Evolutionary conservation across 1,140 invertebrate genomes (phyloP).

Genomic region (Drosophila rufa): DNA sequence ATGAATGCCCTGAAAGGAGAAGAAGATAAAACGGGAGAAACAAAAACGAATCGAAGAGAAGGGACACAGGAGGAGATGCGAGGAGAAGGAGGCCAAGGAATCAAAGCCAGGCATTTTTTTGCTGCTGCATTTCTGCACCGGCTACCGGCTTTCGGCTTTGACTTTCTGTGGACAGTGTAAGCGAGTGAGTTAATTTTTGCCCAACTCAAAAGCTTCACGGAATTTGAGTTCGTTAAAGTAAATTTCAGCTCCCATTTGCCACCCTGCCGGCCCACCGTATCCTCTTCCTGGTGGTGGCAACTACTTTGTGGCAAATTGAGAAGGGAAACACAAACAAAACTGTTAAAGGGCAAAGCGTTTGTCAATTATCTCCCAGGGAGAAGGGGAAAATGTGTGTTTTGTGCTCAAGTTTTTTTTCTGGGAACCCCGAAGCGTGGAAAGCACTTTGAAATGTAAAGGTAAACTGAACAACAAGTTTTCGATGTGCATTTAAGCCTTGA

Average conservation of each 20-base stretch:
- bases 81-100: slow-evolving; percentile 18
- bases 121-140: slow-evolving; percentile 42
- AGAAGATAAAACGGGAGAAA: slow-evolving; percentile 39
- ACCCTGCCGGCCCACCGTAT: background rate
- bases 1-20: slow-evolving; percentile 55
- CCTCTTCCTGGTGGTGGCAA: slow-evolving; percentile 18
- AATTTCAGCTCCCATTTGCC: slow-evolving; percentile 22
- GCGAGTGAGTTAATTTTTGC: slow-evolving; percentile 49
- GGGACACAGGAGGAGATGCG: background rate
- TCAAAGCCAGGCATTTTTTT: slow-evolving; percentile 61
- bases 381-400: slow-evolving; percentile 15
- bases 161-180: slow-evolving; percentile 42
- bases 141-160: slow-evolving; percentile 39
- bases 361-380: slow-evolving; percentile 31
- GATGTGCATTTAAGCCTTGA: background rate
- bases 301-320: slow-evolving; percentile 48
- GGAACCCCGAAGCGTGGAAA: background rate
- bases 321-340: slow-evolving; percentile 47
- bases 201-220: slow-evolving; percentile 46
- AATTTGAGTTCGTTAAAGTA: slow-evolving; percentile 51
- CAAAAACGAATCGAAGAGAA: slow-evolving; percentile 41
- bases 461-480: background rate
- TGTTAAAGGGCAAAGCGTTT: slow-evolving; percentile 36
- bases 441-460: slow-evolving; percentile 10
- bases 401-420: slow-evolving; percentile 9